These are phyloP conservation scores for Meandrusa payeni DNA, from an alignment of 2,888 invertebrate genomes.

Conservation along the genomic window DNA sequence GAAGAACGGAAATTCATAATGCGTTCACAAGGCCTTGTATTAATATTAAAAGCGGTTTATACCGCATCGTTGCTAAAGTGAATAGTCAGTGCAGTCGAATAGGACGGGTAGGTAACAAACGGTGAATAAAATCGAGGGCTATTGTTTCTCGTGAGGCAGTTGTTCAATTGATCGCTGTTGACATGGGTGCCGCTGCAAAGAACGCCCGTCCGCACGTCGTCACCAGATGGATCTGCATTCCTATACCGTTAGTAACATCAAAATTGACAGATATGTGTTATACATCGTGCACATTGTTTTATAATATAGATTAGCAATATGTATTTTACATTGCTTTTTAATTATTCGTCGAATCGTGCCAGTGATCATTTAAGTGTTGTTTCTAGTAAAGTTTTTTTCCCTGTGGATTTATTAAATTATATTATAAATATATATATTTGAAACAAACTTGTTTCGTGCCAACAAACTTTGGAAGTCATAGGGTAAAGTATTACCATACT, in stretches of 20 bases:
- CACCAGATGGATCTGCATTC: conserved; percentile 73
- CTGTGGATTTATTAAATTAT: too few species aligned
- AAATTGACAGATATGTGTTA: neutral
- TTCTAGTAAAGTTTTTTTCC: too few species aligned
- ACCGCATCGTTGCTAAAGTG: conserved; percentile 49
- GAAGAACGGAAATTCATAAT: conserved; percentile 48
- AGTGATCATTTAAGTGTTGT: too few species aligned
- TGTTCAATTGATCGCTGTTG: conserved; percentile 58
- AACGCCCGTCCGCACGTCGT: conserved; percentile 76
- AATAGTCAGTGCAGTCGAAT: conserved; percentile 55
- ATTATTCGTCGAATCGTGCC: too few species aligned
- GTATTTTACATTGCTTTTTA: too few species aligned
- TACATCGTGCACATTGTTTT: too few species aligned
- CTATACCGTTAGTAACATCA: conserved; percentile 53
- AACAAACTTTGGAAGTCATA: too few species aligned
- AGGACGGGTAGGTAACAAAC: conserved; percentile 50
- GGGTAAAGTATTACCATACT: too few species aligned
- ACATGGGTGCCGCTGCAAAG: conserved; percentile 74
- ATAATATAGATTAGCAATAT: too few species aligned
- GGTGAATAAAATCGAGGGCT: conserved; percentile 68
- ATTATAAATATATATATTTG: too few species aligned
- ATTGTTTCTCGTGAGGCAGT: conserved; percentile 57
- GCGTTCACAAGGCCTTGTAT: conserved; percentile 47
- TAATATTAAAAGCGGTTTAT: conserved; percentile 56
- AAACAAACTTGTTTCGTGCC: too few species aligned